phyloP scores from a whole-genome alignment of 2,888 invertebrate species.

The Lasioglossum villosulum region DNA sequence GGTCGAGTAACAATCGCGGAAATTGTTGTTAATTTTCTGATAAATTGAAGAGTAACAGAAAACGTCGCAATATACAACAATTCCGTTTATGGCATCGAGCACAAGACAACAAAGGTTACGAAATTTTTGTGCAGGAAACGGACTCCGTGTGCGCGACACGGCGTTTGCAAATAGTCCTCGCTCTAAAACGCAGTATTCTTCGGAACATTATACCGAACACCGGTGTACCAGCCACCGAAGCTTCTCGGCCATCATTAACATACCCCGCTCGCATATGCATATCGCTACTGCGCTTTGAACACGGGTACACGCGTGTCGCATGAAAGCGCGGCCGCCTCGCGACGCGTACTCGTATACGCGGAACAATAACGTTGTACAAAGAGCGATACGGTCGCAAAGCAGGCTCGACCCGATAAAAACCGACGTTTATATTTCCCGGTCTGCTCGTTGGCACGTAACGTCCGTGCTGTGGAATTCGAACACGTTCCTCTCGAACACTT shows the following conservation, averaged over 20 bases:
- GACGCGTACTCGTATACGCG: conserved; percentile 56
- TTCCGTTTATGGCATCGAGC: too few relatives aligned
- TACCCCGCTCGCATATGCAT: conserved; percentile 73
- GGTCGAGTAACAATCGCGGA: too few relatives aligned
- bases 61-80: too few relatives aligned
- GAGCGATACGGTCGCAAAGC: conserved; percentile 57
- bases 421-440: conserved; percentile 72
- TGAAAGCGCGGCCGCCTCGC: conserved; percentile 67
- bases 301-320: conserved; percentile 61
- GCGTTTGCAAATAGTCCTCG: conserved; percentile 14
- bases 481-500: conserved; percentile 40
- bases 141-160: not conserved
- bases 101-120: not conserved
- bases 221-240: conserved; percentile 26
- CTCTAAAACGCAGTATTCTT: conserved; percentile 23
- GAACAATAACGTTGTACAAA: conserved; percentile 71
- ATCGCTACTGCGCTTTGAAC: conserved; percentile 68
- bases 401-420: conserved; percentile 67
- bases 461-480: conserved; percentile 27
- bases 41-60: too few relatives aligned
- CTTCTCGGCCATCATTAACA: conserved; percentile 61
- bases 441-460: conserved; percentile 59
- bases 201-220: conserved; percentile 41
- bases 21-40: too few relatives aligned
- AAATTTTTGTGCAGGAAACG: not conserved